A percentile compares a stretch with the other conserved stretches of the same genome.
Conservation (phyloP, 2,113 vertebrate genomes). For the Ophthalmolycus amberensis region DNA sequence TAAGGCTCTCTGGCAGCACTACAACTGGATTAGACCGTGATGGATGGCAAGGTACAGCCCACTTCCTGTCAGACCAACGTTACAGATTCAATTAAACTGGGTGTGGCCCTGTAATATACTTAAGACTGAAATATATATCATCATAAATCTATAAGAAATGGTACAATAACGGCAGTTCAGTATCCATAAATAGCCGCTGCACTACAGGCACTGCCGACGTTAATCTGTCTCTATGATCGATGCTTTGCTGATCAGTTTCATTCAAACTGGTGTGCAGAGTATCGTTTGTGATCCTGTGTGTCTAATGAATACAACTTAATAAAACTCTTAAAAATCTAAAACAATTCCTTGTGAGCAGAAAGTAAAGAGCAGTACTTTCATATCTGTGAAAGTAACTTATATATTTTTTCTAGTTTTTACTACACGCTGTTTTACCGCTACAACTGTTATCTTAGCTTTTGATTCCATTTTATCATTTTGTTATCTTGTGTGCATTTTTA, state of each 20-base stretch:
- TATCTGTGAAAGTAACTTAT: too few species aligned
- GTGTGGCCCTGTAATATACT: background rate
- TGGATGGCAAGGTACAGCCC: constrained; percentile 11
- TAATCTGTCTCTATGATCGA: background rate
- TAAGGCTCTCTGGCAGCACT: constrained; percentile 10
- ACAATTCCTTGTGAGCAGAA: too few species aligned
- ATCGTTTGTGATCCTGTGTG: background rate
- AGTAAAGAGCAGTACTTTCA: too few species aligned
- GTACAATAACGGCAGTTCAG: background rate
- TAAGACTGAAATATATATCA: background rate
- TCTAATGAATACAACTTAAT: background rate
- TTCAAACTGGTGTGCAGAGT: background rate
- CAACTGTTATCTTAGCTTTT: too few species aligned
- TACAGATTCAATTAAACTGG: background rate
- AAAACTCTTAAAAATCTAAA: too few species aligned
- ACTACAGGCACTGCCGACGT: background rate
- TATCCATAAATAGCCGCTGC: background rate
- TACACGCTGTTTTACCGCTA: too few species aligned
- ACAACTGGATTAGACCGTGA: constrained; percentile 36
- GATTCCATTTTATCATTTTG: too few species aligned
- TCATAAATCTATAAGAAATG: background rate
- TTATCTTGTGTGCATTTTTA: background rate
- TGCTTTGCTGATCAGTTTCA: background rate
- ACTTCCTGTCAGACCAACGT: background rate
- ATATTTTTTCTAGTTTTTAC: too few species aligned